Evolutionary conservation across 2,113 vertebrate genomes (phyloP), one percentile per base, ranked within the genome.

Genomic region (Equus przewalskii): DNA sequence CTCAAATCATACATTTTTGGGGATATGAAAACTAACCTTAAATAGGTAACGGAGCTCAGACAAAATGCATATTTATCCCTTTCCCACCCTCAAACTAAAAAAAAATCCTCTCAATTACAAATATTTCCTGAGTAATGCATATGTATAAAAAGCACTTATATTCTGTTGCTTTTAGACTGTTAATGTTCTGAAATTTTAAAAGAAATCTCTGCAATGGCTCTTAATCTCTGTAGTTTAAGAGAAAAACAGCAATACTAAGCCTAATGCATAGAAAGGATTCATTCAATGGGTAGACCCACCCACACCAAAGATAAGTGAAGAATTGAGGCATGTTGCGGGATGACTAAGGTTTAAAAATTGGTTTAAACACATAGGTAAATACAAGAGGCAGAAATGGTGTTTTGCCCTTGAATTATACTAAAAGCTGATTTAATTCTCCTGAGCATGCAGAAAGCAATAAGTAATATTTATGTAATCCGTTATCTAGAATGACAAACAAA

Each of bases 121-220:
- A 62, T 7, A 8, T 91, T 93, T 88, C 26, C 70, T 75, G 41
- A 83, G n/a, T n/a, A 88, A 82, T 69, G 49, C 19, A 21, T 56
- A 64, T 36, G 7, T 67, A 28, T 69, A 44, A 72, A 86, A 97
- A 56, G 14, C 36, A 24, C 10, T 89, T 67, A 44, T 5, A 51
- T 67, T 65, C 15, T 36, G 1, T 60, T 94, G 54, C 36, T 22
- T 46, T 56, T 69, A 33, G n/a, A 73, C 5, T 28, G 10, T 36
- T 85, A 85, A 60, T 86, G 79, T 79, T 86, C 49, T 92, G 46
- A 96, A 78, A 91, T 6, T 82, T 82, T 51, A 58, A 89, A 96
- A 96, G 28, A 94, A 73, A 67, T 70, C 46, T 69, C 41, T 86
- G 41, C 21, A 82, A 67, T 93, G 76, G 78, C 22, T 83, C 33